Evolutionary conservation across 2,888 invertebrate species (phyloP), one percentile per base, ranked within the genome.

Genomic region (Hymenopus coronatus): DNA sequence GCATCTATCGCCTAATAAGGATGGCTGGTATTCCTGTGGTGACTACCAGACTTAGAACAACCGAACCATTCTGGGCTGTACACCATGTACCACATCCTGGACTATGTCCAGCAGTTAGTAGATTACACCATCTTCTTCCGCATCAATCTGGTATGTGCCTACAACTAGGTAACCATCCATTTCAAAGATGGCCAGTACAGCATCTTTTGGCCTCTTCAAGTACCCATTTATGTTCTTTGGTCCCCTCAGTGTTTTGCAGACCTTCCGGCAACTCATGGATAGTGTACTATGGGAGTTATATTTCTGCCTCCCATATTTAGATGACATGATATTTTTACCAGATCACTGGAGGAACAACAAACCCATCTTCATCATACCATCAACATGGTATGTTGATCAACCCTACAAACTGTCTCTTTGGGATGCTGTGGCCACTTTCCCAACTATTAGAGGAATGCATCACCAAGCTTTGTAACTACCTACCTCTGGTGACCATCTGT

Each of bases 191-290:
- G 84, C 83, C 3, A 89, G 88, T 3, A 87, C 87, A 0, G 89
- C 88, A 1, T 88, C 84, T 2, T 88, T 89, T 40, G 89, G 88
- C 15, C 54, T 30, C 89, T 89, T 88, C 12, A 85, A 90, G 46
- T 85, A 89, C 40, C 87, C 88, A 7, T 90, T 54, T 82, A 89
- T 89, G 88, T 28, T 27, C 15, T 89, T 89, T 33, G 89, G 90
- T 0, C 30, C 89, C 0, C 14, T 85, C 15, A 89, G 89, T 25
- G 88, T 88, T 1, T 87, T 88, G 3, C 89, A 89, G n/a, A 88
- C 85, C 2, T 89, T 89, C 28, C 89, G 89, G 33, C 27, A 83
- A 7, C 89, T 89, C 28, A 88, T 90, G 7, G 83, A 88, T 3
- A 25, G 87, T 88, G 20, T 3, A 85, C 12, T 85, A 82, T 0